Conservation (phyloP, 2,888 invertebrate genomes). For the Ecliptopera silaceata region DNA sequence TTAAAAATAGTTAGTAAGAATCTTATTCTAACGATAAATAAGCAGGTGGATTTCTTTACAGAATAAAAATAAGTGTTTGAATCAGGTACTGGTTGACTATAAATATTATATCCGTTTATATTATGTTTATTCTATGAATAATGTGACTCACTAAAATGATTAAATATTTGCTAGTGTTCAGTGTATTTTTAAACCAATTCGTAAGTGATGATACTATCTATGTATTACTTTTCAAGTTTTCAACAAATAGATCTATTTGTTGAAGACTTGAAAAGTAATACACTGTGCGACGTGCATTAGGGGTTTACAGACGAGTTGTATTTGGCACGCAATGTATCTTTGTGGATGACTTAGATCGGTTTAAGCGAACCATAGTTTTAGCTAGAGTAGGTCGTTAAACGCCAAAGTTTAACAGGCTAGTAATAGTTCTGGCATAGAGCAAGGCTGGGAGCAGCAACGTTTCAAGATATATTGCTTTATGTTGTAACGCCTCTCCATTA, state of each 20-base stretch:
- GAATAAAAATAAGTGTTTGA: background rate
- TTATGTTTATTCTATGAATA: background rate
- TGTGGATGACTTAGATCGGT: no score
- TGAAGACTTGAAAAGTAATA: no score
- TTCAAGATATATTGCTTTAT: slow-evolving; percentile 32
- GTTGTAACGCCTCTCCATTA: slow-evolving; percentile 7
- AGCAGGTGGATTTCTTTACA: background rate
- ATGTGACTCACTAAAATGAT: background rate
- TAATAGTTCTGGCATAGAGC: slow-evolving; percentile 39
- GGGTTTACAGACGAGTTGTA: no score
- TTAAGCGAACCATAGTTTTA: no score
- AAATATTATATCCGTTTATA: background rate
- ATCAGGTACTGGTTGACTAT: background rate
- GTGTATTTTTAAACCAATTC: no score
- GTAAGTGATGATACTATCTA: no score
- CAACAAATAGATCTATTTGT: no score
- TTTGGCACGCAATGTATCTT: no score
- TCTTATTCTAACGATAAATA: background rate
- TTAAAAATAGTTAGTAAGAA: background rate
- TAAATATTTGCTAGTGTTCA: background rate
- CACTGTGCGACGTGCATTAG: no score
- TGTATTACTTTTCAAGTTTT: no score
- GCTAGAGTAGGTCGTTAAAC: no score
- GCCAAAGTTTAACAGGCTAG: slow-evolving; percentile 38
- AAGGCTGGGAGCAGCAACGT: slow-evolving; percentile 42